Evolutionary conservation across 1,140 invertebrate genomes (phyloP).

Genomic region (Diabrotica virgifera): DNA sequence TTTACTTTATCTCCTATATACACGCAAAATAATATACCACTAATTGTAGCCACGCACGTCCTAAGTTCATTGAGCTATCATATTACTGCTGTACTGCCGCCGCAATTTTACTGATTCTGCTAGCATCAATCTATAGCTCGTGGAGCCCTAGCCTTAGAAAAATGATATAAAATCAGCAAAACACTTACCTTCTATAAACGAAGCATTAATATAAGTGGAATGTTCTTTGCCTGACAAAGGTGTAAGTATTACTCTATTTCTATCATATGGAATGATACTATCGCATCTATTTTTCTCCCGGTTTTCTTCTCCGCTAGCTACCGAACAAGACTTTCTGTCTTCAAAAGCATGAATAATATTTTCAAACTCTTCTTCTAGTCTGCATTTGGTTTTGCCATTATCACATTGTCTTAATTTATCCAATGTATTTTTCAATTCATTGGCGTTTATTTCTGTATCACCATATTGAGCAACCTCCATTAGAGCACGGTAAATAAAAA

Average conservation of each 20-base stretch:
- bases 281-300: constrained; percentile 83
- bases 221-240: constrained; percentile 80
- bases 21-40: no score
- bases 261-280: constrained; percentile 85
- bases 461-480: constrained; percentile 93
- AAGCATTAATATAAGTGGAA: constrained; percentile 96
- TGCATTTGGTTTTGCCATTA: constrained; percentile 60
- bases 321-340: constrained; percentile 75
- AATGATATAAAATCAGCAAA: not conserved
- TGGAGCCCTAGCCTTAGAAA: no score
- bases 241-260: constrained; percentile 82
- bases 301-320: constrained; percentile 81
- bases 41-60: no score
- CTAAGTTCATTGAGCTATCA: no score
- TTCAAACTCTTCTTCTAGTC: constrained; percentile 85
- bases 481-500: constrained; percentile 93
- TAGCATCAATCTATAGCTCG: no score
- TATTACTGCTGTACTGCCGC: no score
- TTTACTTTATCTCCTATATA: no score
- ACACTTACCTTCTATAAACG: constrained; percentile 76
- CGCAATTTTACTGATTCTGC: no score
- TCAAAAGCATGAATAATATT: constrained; percentile 79
- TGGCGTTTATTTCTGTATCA: constrained; percentile 81
- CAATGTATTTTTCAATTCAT: constrained; percentile 65
- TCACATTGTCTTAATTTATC: constrained; percentile 69